Base-by-base conservation (phyloP, 1,140 invertebrate genomes). In the Pogonognathellus flavescens region DNA sequence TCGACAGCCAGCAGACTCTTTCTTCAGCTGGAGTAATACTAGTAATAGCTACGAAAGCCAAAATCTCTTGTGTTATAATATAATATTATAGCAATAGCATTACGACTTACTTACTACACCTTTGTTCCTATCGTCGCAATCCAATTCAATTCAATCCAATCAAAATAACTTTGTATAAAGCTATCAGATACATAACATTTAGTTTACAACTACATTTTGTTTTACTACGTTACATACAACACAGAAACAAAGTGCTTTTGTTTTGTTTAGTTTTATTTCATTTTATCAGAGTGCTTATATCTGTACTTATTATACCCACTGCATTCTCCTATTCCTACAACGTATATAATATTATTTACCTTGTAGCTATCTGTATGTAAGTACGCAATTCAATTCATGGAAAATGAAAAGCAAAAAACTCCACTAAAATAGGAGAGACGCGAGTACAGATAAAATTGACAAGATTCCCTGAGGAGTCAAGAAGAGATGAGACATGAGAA, bases 151-250 rank as follows among this genome's bases (percentile, higher is more conserved):
- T 49, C 25, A 72, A 72, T 76, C 70, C 70, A 76, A 76, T 76
- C 70, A 76, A 76, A 76, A 76, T 76, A 76, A 76, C 70, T 76
- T 50, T 50, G 70, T 76, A 31, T 18, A 18, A 76, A 76, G 31
- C 70, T 49, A 76, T 49, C 41, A 76, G 70, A 76, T 76, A 76
- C 70, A 76, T 50, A n/a, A 18, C 22, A 41, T 76, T 76, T 49
- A n/a, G 41, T 76, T 76, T 76, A 76, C 70, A 76, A 76, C 70
- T 49, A 76, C 70, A 76, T 76, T 76, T 76, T 76, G 31, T 76
- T 76, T 76, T 76, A 76, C 70, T 76, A 76, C 70, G 41, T n/a
- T 41, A 49, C 8, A 50, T 50, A 76, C 70, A 76, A 41, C 25
- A 18, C n/a, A 76, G 70, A 31, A 76, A 76, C 70, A 76, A 76